phyloP scores from a whole-genome alignment of 2,113 vertebrate genomes.

The Ranitomeya imitator region DNA sequence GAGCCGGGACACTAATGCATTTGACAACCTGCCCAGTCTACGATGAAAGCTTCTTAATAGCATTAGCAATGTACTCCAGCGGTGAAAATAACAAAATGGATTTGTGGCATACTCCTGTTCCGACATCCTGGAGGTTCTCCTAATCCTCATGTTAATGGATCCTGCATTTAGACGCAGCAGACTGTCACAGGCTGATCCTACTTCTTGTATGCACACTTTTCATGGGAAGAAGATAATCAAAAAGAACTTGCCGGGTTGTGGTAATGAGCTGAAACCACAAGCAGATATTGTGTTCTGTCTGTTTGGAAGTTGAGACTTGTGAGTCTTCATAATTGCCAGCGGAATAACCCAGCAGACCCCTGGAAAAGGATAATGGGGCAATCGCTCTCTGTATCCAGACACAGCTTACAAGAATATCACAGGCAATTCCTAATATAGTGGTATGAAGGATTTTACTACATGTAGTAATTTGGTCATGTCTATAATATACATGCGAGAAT shows the following conservation, averaged over 20 bases:
- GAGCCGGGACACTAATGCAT: background rate
- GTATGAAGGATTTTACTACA: no score
- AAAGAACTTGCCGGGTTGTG: background rate
- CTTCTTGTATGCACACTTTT: background rate
- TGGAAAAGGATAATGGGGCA: no score
- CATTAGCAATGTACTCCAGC: background rate
- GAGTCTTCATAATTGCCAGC: background rate
- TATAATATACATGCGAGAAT: no score
- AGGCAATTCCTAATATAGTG: no score
- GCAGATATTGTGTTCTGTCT: background rate
- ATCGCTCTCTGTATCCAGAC: no score
- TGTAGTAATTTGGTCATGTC: no score
- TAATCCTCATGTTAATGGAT: constrained; percentile 25
- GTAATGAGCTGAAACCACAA: background rate
- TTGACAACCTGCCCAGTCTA: constrained; percentile 18
- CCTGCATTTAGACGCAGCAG: constrained; percentile 32
- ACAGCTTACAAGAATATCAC: no score
- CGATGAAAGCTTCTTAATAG: background rate
- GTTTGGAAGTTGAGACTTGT: background rate
- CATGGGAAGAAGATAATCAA: background rate
- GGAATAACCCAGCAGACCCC: no score
- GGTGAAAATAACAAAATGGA: constrained; percentile 28
- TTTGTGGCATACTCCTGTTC: constrained; percentile 16
- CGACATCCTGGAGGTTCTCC: constrained; percentile 13
- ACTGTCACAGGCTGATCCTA: constrained; percentile 18